A percentile compares a stretch with the other conserved stretches of the same genome.
Conservation (phyloP, 2,797 vertebrate genomes). For the Cyprinodon diabolis region DNA sequence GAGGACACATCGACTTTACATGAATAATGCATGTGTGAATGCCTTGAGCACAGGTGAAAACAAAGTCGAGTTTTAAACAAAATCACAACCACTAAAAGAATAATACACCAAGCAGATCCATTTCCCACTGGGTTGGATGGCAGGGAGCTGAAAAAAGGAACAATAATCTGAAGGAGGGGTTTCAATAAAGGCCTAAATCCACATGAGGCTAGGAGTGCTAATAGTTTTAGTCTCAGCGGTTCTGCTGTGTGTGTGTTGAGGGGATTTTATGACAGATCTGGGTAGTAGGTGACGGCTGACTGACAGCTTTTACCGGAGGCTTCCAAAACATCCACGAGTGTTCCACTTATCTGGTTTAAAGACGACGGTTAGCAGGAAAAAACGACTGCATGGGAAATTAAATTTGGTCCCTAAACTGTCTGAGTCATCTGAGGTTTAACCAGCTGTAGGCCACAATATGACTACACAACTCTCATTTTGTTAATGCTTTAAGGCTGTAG, state of each 20-base stretch:
- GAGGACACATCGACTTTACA: background rate
- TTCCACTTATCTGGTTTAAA: slow-evolving; percentile 49
- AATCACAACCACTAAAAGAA: slow-evolving; percentile 11
- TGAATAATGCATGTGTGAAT: background rate
- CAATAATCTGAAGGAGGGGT: slow-evolving; percentile 29
- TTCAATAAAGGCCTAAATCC: slow-evolving; percentile 37
- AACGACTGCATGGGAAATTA: slow-evolving; percentile 30
- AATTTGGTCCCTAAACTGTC: slow-evolving; percentile 33
- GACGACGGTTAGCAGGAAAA: slow-evolving; percentile 31
- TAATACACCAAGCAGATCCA: slow-evolving; percentile 32
- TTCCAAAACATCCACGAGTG: slow-evolving; percentile 34
- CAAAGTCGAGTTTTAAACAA: slow-evolving; percentile 5
- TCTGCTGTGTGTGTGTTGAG: slow-evolving; percentile 8
- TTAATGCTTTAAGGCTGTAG: slow-evolving; percentile 22
- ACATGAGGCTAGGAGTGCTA: slow-evolving; percentile 59
- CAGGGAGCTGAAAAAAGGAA: slow-evolving; percentile 48
- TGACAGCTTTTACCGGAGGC: slow-evolving; percentile 60
- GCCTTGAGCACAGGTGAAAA: slow-evolving; percentile 19
- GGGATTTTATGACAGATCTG: slow-evolving; percentile 68
- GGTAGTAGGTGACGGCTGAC: slow-evolving; percentile 67
- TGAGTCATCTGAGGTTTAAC: slow-evolving; percentile 43
- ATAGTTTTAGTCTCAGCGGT: slow-evolving; percentile 63
- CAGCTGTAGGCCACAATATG: slow-evolving; percentile 43
- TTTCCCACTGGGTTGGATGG: slow-evolving; percentile 28
- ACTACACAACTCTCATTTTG: slow-evolving; percentile 32